phyloP scores from a whole-genome alignment of 64 coral and sea anemone species.

The Anthopleura sola region DNA sequence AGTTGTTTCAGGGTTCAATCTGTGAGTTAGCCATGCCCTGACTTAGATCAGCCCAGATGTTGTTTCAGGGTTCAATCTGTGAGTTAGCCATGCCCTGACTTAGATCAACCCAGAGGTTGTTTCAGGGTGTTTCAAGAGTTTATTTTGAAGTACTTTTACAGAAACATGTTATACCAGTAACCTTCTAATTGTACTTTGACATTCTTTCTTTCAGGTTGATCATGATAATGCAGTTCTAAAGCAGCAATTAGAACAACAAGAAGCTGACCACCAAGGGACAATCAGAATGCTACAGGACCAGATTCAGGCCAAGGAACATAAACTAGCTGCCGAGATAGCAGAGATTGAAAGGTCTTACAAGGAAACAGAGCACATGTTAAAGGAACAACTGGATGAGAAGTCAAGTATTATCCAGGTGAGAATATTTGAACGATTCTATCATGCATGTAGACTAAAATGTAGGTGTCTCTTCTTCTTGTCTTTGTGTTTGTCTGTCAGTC shows the following conservation, averaged over 20 bases:
- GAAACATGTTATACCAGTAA: too few species aligned
- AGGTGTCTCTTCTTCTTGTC: too few species aligned
- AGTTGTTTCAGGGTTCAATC: too few species aligned
- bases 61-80: too few species aligned
- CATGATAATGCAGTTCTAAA: conserved; percentile 53
- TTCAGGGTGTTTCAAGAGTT: too few species aligned
- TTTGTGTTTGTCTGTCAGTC: too few species aligned
- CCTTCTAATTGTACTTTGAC: background rate
- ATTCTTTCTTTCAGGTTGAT: conserved; percentile 32
- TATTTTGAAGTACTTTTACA: too few species aligned
- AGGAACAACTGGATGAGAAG: conserved; percentile 88
- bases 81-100: too few species aligned
- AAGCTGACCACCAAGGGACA: conserved; percentile 66
- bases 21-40: too few species aligned
- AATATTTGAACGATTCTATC: background rate
- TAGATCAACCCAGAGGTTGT: too few species aligned
- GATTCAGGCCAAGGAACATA: conserved; percentile 80
- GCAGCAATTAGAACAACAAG: conserved; percentile 61
- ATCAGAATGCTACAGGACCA: conserved; percentile 69
- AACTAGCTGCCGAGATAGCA: conserved; percentile 70
- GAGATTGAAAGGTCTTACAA: conserved; percentile 86
- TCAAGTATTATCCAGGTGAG: conserved; percentile 92
- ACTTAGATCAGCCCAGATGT: too few species aligned
- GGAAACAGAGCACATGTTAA: conserved; percentile 88
- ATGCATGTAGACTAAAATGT: too few species aligned